phyloP scores from a whole-genome alignment of 2,113 vertebrate genomes.

The Noturus placidus region DNA sequence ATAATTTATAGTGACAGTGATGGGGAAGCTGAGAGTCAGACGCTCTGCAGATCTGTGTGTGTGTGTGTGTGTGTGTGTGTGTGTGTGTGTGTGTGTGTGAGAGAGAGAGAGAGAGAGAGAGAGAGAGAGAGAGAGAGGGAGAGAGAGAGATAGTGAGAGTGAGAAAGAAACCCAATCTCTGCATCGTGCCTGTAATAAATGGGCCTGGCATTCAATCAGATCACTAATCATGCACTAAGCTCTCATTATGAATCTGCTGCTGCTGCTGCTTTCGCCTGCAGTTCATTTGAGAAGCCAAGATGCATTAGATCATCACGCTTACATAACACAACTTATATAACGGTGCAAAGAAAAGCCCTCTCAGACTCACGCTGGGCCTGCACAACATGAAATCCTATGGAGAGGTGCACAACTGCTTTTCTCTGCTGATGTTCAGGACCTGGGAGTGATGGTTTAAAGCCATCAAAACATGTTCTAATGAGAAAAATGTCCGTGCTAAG shows the following conservation, averaged over 20 bases:
- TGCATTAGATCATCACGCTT: conserved; percentile 30
- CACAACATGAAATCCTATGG: not conserved
- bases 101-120: not conserved
- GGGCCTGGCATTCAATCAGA: conserved; percentile 41
- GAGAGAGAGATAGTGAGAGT: conserved; percentile 4
- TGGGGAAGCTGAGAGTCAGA: not conserved
- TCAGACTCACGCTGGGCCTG: not conserved
- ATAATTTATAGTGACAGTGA: conserved; percentile 32
- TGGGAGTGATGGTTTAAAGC: not conserved
- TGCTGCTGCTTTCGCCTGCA: conserved; percentile 33
- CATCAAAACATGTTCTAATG: not conserved
- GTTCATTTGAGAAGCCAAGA: conserved; percentile 38
- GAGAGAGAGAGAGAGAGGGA: not conserved
- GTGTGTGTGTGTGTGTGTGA: not conserved
- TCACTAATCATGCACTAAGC: conserved; percentile 45
- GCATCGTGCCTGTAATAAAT: conserved; percentile 35
- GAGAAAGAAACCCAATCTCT: conserved; percentile 16
- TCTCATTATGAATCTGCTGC: conserved; percentile 45
- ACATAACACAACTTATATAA: conserved; percentile 14
- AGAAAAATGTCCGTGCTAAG: not conserved
- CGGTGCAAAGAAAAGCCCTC: not conserved
- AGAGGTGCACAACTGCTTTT: not conserved
- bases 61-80: not conserved
- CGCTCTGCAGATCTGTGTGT: no score
- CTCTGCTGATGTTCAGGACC: not conserved